Evolutionary conservation across 2,797 vertebrate species (phyloP), one percentile per base, ranked within the genome.

Genomic region (Artibeus jamaicensis): DNA sequence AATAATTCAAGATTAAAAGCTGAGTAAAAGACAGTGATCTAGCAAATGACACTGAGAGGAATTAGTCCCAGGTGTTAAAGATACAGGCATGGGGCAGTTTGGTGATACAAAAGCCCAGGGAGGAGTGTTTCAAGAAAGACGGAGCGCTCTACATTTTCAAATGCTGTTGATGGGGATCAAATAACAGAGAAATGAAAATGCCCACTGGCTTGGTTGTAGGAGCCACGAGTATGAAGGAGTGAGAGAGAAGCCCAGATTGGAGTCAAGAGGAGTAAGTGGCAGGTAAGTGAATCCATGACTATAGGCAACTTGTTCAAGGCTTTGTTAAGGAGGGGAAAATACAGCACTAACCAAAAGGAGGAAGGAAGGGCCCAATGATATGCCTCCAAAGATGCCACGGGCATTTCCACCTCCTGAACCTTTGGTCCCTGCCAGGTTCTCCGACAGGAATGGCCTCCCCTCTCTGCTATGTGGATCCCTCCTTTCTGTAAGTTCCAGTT

Each of bases 1-100:
- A 65, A 65, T 67, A 86, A 62, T 4, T 83, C 39, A 78, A 78
- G 39, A 78, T 95, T 39, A 95, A 82, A 96, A 87, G 12, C 7
- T 2, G 57, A n/a, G 6, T 71, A 48, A 70, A 62, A 26, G 34
- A 46, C 18, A 91, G 22, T 29, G 18, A 87, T 70, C 37, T 29
- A 55, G 21, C 50, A 84, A 57, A 62, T 29, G 26, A 89, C 14
- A 6, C 4, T 26, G 34, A 89, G 32, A 44, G 18, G 39, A 55
- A 46, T 82, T 50, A 82, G 21, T 70, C 24, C 11, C 15, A 44
- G 50, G 46, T 16, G 55, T 42, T 18, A 93, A 92, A 68, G 24
- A 48, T 46, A 88, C 4, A 16, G 46, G n/a, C 3, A 2, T 34
- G 29, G n/a, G 10, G 11, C 5, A 34, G n/a, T 44, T 19, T 57